Conservation (phyloP, 1,140 invertebrate genomes). For the Pseudomyrmex dendroicus region DNA sequence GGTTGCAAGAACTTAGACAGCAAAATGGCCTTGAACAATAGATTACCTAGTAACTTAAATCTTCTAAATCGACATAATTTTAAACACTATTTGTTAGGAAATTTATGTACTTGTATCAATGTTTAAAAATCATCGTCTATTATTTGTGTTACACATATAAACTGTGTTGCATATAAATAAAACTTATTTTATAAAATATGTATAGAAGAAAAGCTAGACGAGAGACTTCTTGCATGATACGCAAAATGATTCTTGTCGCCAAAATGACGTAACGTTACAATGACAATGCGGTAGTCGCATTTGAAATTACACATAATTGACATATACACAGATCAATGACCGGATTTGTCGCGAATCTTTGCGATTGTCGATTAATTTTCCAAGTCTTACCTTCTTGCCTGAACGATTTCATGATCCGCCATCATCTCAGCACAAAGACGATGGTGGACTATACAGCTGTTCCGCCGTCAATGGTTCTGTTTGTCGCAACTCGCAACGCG, state of each 20-base stretch:
- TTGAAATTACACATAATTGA: conserved; percentile 1
- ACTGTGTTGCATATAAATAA: background rate
- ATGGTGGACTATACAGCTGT: background rate
- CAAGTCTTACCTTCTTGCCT: conserved; percentile 71
- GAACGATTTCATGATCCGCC: conserved; percentile 79
- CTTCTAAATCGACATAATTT: background rate
- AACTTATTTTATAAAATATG: background rate
- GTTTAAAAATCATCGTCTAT: background rate
- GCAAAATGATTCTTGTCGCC: background rate
- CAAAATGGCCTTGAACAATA: background rate
- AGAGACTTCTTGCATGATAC: background rate
- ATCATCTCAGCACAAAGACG: conserved; percentile 61
- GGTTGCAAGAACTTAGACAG: background rate
- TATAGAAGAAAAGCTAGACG: no score
- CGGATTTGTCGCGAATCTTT: no score
- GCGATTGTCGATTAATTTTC: background rate
- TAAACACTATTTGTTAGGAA: background rate
- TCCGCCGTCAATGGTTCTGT: conserved; percentile 33
- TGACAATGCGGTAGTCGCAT: conserved; percentile 3
- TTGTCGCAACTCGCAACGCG: conserved; percentile 39
- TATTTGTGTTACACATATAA: background rate
- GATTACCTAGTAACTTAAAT: background rate
- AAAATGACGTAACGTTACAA: conserved; percentile 5
- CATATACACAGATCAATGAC: no score
- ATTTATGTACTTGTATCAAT: background rate